Conservation (phyloP, 2,797 vertebrate species). For the Pseudochirops corinnae region DNA sequence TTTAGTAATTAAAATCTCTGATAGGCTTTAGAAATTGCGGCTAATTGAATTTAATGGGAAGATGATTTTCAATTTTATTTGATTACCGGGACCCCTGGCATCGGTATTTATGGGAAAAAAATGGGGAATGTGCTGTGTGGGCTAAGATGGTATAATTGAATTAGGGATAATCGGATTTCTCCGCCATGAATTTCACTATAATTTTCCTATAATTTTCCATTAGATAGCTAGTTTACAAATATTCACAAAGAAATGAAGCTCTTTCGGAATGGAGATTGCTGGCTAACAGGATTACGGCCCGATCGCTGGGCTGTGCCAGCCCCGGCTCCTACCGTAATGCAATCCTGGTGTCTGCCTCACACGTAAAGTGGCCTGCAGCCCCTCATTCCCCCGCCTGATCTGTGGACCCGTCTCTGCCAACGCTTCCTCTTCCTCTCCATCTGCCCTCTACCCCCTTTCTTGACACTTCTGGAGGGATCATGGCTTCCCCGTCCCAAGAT, state of each 20-base stretch:
- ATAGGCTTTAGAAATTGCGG: slow-evolving; percentile 99
- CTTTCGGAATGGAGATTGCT: slow-evolving; percentile 99
- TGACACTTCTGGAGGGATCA: background rate
- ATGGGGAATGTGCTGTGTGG: slow-evolving; percentile 99
- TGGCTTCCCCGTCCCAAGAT: background rate
- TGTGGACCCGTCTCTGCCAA: slow-evolving; percentile 20
- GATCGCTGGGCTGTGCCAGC: slow-evolving; percentile 87
- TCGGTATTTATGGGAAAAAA: slow-evolving; percentile 99
- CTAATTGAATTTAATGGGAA: slow-evolving; percentile 99
- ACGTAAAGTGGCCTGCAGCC: slow-evolving; percentile 75
- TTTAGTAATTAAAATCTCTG: slow-evolving; percentile 99
- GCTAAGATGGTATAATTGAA: slow-evolving; percentile 99
- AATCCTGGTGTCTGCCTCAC: slow-evolving; percentile 86
- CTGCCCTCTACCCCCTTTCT: background rate
- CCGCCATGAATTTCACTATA: slow-evolving; percentile 99
- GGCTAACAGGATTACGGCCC: slow-evolving; percentile 99
- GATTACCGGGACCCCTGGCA: slow-evolving; percentile 99
- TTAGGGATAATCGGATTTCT: slow-evolving; percentile 99
- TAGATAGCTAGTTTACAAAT: slow-evolving; percentile 99
- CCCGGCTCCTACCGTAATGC: slow-evolving; percentile 86
- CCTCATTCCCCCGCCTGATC: slow-evolving; percentile 49
- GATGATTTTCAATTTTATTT: slow-evolving; percentile 99
- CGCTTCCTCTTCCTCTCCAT: slow-evolving; percentile 2
- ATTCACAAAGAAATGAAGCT: slow-evolving; percentile 97
- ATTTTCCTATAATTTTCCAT: slow-evolving; percentile 99